Evolutionary conservation across 2,888 invertebrate genomes (phyloP).

Genomic region (Ptychoptera albimana): DNA sequence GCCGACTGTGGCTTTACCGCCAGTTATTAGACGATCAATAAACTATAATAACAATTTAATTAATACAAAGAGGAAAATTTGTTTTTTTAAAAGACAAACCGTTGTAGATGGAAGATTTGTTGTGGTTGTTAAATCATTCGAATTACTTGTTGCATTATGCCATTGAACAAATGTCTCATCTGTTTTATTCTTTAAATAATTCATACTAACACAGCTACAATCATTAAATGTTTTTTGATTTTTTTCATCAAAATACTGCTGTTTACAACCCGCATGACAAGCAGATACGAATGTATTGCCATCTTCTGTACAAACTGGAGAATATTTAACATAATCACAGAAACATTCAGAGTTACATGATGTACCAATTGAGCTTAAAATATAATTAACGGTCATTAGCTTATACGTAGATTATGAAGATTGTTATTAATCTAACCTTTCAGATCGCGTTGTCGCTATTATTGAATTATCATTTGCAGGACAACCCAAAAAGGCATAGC

Average conservation of each 20-base stretch:
- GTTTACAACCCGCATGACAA: constrained; percentile 61
- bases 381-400: background rate
- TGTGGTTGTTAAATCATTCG: too few relatives aligned
- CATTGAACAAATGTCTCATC: background rate
- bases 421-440: constrained; percentile 10
- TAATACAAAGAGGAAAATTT: too few relatives aligned
- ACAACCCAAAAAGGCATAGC: constrained; percentile 51
- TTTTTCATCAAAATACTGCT: constrained; percentile 6
- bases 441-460: constrained; percentile 17
- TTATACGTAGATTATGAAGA: background rate
- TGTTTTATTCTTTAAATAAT: background rate
- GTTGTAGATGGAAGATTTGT: too few relatives aligned
- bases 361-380: background rate
- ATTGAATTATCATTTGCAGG: constrained; percentile 38
- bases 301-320: constrained; percentile 52
- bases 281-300: constrained; percentile 58
- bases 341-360: constrained; percentile 47
- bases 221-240: constrained; percentile 5
- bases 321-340: constrained; percentile 55
- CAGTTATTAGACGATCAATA: constrained; percentile 7
- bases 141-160: too few relatives aligned
- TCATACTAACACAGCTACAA: constrained; percentile 5
- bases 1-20: constrained; percentile 34
- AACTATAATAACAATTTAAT: too few relatives aligned
- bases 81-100: too few relatives aligned